These are phyloP conservation scores for Champsocephalus gunnari DNA, from an alignment of 2,797 vertebrate species.

Conservation along the genomic window DNA sequence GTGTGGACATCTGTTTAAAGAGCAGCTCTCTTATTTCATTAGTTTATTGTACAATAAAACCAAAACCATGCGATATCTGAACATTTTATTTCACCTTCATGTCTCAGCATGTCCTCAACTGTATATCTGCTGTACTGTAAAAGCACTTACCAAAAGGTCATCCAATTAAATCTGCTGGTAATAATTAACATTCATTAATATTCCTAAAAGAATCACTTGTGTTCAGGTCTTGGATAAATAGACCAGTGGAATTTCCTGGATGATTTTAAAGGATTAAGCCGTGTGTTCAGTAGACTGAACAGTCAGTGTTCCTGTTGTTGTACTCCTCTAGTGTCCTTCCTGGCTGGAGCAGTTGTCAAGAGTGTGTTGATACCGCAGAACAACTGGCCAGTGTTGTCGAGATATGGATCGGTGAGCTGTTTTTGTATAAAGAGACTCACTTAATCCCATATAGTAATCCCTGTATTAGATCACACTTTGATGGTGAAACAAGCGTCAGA, in stretches of 20 bases:
- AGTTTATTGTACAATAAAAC: too few relatives aligned
- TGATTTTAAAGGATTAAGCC: background rate
- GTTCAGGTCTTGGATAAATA: background rate
- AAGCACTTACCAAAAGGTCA: background rate
- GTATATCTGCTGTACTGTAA: background rate
- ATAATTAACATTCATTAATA: background rate
- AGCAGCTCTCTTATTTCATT: too few relatives aligned
- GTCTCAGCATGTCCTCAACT: too few relatives aligned
- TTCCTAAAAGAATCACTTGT: background rate
- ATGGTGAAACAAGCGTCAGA: slow-evolving; percentile 60
- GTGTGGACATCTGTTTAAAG: background rate
- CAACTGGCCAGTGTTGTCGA: slow-evolving; percentile 54
- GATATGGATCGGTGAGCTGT: slow-evolving; percentile 53
- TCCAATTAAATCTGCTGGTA: too few relatives aligned
- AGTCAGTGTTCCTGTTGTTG: background rate
- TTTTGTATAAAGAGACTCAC: slow-evolving; percentile 67
- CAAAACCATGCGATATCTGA: too few relatives aligned
- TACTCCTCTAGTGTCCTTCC: slow-evolving; percentile 20
- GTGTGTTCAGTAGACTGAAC: background rate
- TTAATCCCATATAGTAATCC: slow-evolving; percentile 75
- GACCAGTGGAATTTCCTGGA: background rate
- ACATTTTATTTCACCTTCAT: too few relatives aligned
- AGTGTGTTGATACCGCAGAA: slow-evolving; percentile 46
- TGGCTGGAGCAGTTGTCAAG: slow-evolving; percentile 12
- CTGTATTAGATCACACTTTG: slow-evolving; percentile 72